These are phyloP conservation scores for Oncopodura yosiiana DNA, from an alignment of 1,140 invertebrate genomes.

Conservation along the genomic window DNA sequence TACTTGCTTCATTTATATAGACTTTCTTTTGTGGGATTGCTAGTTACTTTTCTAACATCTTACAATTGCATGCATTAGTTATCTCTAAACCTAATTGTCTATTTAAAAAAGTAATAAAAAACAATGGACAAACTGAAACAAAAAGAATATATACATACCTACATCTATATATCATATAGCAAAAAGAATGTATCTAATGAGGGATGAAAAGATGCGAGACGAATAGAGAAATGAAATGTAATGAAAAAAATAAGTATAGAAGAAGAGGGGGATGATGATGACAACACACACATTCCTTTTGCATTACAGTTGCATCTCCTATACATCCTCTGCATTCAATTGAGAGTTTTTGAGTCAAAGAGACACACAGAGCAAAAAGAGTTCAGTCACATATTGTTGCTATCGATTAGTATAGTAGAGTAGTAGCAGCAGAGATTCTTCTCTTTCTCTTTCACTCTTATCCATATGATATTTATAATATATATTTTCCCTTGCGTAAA, in stretches of 20 bases:
- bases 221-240: not conserved
- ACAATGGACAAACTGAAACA: too few species aligned
- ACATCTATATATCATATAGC: too few species aligned
- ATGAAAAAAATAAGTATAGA: not conserved
- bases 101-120: too few species aligned
- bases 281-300: not conserved
- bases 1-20: too few species aligned
- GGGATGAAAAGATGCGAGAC: not conserved
- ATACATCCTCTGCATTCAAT: not conserved
- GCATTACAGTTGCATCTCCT: not conserved
- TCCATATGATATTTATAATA: not conserved
- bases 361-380: not conserved
- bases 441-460: not conserved
- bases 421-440: not conserved
- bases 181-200: not conserved
- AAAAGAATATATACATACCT: too few species aligned
- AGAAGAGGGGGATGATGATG: not conserved
- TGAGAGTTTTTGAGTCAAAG: too few species aligned
- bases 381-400: conserved; percentile 26
- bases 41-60: too few species aligned
- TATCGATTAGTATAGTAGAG: conserved; percentile 31
- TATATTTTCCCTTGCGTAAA: conserved; percentile 24
- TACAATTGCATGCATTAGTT: too few species aligned
- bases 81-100: too few species aligned
- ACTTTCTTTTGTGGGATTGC: too few species aligned